A percentile compares a stretch with the other conserved stretches of the same genome.
Conservation (phyloP, 2,113 vertebrate genomes). For the Hyaena hyaena region DNA sequence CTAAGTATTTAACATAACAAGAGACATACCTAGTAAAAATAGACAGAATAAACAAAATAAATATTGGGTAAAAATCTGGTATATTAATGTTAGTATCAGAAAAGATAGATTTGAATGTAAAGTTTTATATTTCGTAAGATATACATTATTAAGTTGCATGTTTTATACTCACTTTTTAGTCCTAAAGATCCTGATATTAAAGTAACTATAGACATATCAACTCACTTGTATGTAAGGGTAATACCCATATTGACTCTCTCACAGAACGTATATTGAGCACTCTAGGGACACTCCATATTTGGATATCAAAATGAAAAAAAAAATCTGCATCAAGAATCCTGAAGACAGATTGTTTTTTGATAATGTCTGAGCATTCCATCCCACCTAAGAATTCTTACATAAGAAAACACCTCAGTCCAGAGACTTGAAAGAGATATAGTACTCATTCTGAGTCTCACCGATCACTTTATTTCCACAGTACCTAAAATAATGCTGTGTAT, state of each 20-base stretch:
- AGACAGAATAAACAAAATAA: neutral
- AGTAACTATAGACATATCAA: neutral
- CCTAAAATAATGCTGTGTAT: neutral
- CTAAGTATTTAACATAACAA: neutral
- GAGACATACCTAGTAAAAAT: neutral
- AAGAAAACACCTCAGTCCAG: neutral
- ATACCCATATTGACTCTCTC: neutral
- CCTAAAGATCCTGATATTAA: neutral
- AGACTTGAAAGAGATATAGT: neutral
- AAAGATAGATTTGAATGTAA: neutral
- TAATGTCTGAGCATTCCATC: neutral
- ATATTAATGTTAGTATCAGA: neutral
- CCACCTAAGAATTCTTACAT: neutral
- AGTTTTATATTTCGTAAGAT: neutral
- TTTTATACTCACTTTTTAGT: neutral
- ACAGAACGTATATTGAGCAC: neutral
- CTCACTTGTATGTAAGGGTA: neutral
- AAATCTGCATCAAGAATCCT: neutral
- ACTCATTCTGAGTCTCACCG: neutral
- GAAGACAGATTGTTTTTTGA: neutral
- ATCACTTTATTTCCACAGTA: too few species aligned
- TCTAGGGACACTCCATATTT: neutral
- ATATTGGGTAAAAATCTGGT: neutral
- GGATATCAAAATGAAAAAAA: conserved; percentile 16
- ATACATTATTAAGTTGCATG: neutral